Conservation (phyloP, 2,888 invertebrate genomes). For the Perdita meconis region DNA sequence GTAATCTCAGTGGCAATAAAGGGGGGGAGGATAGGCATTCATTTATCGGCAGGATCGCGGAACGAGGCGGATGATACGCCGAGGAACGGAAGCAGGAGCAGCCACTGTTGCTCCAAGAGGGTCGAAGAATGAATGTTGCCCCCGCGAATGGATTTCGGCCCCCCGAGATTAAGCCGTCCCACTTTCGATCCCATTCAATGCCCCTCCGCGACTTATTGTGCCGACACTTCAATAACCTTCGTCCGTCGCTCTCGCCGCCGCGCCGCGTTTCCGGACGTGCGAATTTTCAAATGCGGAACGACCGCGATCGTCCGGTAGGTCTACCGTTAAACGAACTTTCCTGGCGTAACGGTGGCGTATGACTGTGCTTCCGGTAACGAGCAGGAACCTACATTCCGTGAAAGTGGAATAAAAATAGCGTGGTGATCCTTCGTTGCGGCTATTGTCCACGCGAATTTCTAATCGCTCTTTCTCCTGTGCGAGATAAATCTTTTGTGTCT, state of each 20-base stretch:
- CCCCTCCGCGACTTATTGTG: slow-evolving; percentile 61
- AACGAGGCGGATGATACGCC: slow-evolving; percentile 52
- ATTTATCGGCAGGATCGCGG: slow-evolving; percentile 55
- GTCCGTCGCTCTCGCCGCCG: slow-evolving; percentile 34
- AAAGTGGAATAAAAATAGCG: slow-evolving; percentile 29
- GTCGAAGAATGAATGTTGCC: slow-evolving; percentile 67
- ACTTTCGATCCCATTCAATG: slow-evolving; percentile 69
- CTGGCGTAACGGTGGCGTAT: neutral
- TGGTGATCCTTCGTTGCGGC: slow-evolving; percentile 3
- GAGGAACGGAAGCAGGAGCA: slow-evolving; percentile 53
- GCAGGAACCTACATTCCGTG: slow-evolving; percentile 26
- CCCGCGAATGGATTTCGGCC: slow-evolving; percentile 64
- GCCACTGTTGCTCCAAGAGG: slow-evolving; percentile 66
- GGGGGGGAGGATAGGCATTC: slow-evolving; percentile 13
- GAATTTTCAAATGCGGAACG: slow-evolving; percentile 55
- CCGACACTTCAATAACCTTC: slow-evolving; percentile 52
- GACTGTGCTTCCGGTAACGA: neutral
- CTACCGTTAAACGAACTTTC: neutral
- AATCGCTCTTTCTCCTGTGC: neutral
- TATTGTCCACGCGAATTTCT: slow-evolving; percentile 13
- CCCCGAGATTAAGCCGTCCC: slow-evolving; percentile 68
- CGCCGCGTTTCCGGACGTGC: slow-evolving; percentile 60
- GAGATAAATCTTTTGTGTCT: too few relatives aligned
- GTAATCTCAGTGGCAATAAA: slow-evolving; percentile 28
- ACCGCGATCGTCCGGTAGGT: neutral